Conservation (phyloP, 2,888 invertebrate genomes). For the Pandemis cinnamomeana region DNA sequence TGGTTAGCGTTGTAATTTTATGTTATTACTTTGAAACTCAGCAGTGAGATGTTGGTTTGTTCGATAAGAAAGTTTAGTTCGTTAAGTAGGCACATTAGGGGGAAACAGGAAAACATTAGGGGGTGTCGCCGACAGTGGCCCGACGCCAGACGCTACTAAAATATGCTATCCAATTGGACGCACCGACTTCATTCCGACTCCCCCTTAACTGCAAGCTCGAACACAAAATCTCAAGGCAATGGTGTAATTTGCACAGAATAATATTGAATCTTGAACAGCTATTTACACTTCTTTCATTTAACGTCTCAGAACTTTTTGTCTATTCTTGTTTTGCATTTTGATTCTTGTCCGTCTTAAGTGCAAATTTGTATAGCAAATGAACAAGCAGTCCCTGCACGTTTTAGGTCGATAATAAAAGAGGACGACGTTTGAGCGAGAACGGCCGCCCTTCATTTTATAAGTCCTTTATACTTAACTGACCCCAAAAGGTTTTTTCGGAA, state of each 20-base stretch:
- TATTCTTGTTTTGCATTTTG: slow-evolving; percentile 33
- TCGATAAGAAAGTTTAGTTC: slow-evolving; percentile 82
- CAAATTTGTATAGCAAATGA: slow-evolving; percentile 40
- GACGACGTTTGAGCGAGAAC: background rate
- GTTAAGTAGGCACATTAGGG: slow-evolving; percentile 82
- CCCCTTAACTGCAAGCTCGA: slow-evolving; percentile 50
- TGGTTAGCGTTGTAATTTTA: slow-evolving; percentile 57
- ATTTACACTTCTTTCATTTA: slow-evolving; percentile 54
- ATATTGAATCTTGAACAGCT: slow-evolving; percentile 61
- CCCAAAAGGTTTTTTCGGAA: too few relatives aligned
- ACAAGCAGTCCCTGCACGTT: slow-evolving; percentile 28
- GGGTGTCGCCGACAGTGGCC: slow-evolving; percentile 74
- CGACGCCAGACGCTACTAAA: slow-evolving; percentile 78
- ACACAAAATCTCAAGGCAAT: slow-evolving; percentile 59
- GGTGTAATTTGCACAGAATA: slow-evolving; percentile 65
- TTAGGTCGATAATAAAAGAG: slow-evolving; percentile 8
- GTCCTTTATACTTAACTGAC: slow-evolving; percentile 1
- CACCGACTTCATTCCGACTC: slow-evolving; percentile 64
- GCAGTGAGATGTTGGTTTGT: slow-evolving; percentile 71
- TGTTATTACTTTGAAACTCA: slow-evolving; percentile 67
- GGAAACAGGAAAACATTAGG: slow-evolving; percentile 80
- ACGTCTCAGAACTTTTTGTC: slow-evolving; percentile 39
- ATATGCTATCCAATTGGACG: slow-evolving; percentile 79
- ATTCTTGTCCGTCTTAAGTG: slow-evolving; percentile 30
- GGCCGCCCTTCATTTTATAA: slow-evolving; percentile 2